A percentile compares a stretch with the other conserved stretches of the same genome.
Conservation (phyloP, 35 echinoderm and acorn worm genomes). For the Diadema setosum region DNA sequence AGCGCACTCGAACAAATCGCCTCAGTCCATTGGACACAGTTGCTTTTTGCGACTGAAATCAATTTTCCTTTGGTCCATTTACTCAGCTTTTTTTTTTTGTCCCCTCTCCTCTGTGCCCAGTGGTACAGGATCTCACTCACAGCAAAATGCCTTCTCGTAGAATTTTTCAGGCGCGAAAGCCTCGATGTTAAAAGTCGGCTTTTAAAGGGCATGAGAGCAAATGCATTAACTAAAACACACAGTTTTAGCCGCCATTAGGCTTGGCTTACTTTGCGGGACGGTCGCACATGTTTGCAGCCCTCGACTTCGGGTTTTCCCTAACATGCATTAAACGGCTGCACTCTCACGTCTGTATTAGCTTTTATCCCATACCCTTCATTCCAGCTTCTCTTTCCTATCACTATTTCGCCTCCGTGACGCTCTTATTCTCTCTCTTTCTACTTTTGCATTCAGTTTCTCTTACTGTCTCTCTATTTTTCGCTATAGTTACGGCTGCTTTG, state of each 20-base stretch:
- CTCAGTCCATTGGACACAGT: neutral
- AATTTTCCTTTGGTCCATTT: constrained; percentile 12
- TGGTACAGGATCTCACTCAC: neutral
- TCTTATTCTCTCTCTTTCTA: neutral
- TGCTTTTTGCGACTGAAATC: neutral
- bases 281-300: neutral
- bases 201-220: constrained; percentile 7
- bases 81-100: neutral
- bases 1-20: neutral
- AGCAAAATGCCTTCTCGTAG: neutral
- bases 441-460: no score
- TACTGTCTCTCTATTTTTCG: no score
- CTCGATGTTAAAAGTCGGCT: constrained; percentile 18
- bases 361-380: neutral
- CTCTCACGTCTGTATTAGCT: neutral
- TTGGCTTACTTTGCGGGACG: neutral
- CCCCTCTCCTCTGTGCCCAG: neutral
- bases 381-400: neutral
- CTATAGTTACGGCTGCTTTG: neutral
- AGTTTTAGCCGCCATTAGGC: constrained; percentile 25
- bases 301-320: neutral
- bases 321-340: neutral
- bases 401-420: neutral
- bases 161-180: neutral
- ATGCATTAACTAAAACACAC: constrained; percentile 32